These are phyloP conservation scores for Resseliella maxima DNA, from an alignment of 2,888 invertebrate species.

Conservation along the genomic window DNA sequence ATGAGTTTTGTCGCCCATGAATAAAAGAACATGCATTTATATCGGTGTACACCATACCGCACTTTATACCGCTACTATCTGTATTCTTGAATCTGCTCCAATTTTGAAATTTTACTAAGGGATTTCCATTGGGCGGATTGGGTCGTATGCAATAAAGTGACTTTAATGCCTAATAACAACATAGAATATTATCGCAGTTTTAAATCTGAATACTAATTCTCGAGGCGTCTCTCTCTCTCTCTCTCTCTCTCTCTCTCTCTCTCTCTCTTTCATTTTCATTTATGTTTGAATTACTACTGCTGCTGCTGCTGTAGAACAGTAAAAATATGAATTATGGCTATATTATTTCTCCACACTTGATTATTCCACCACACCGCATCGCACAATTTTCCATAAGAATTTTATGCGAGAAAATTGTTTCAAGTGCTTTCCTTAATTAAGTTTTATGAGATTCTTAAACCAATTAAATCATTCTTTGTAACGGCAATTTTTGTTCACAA, in stretches of 20 bases:
- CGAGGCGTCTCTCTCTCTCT: no score
- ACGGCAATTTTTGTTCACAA: not conserved
- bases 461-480: slow-evolving; percentile 11
- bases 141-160: not conserved
- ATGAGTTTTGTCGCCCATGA: slow-evolving; percentile 20
- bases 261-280: not conserved
- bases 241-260: no score
- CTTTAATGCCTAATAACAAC: slow-evolving; percentile 43
- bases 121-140: not conserved
- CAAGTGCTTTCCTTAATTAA: slow-evolving; percentile 52
- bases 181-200: slow-evolving; percentile 37
- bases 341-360: slow-evolving; percentile 28
- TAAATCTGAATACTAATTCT: slow-evolving; percentile 37
- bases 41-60: not conserved
- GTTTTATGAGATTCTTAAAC: slow-evolving; percentile 42
- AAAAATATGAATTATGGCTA: slow-evolving; percentile 43
- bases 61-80: slow-evolving; percentile 5
- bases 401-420: slow-evolving; percentile 29
- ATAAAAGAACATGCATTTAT: slow-evolving; percentile 14
- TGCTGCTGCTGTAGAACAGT: slow-evolving; percentile 44
- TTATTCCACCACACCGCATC: not conserved
- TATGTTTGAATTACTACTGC: not conserved
- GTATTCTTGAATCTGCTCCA: slow-evolving; percentile 24
- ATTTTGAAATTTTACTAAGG: not conserved
- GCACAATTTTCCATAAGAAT: not conserved